A percentile compares a stretch with the other conserved stretches of the same genome.
Evolutionary conservation across 2,797 vertebrate species (phyloP).

Genomic region (Gallinago stenura): DNA sequence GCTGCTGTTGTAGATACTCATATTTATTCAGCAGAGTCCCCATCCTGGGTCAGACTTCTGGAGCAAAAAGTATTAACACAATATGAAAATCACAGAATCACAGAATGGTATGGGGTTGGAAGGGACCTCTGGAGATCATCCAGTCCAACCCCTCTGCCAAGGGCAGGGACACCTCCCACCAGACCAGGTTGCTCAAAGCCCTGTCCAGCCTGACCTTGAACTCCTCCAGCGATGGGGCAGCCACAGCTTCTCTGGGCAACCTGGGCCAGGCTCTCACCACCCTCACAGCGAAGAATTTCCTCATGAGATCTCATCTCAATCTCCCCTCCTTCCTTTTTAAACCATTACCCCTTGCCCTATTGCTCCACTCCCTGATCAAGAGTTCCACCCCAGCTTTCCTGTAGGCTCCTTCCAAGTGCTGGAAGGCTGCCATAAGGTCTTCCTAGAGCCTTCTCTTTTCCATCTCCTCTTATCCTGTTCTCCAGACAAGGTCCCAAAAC

Average conservation of each 20-base stretch:
- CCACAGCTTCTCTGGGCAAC: neutral
- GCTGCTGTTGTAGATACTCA: neutral
- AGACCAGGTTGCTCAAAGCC: neutral
- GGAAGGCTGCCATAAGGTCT: neutral
- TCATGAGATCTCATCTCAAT: neutral
- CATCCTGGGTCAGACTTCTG: neutral
- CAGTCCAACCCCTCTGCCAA: neutral
- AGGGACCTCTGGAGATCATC: too few species aligned
- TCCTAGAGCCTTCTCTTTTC: neutral
- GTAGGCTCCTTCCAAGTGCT: neutral
- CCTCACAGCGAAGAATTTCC: neutral
- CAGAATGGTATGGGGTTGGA: too few species aligned
- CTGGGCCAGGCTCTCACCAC: neutral
- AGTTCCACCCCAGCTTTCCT: neutral
- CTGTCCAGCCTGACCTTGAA: neutral
- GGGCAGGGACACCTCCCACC: neutral
- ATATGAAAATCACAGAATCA: neutral
- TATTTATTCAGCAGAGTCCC: neutral
- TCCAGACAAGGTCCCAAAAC: neutral
- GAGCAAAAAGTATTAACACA: neutral
- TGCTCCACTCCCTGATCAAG: neutral
- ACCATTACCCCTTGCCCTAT: neutral
- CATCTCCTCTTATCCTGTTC: neutral
- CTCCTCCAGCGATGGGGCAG: neutral
- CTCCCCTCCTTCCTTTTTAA: neutral